Percentiles rank a stretch among this genome's conserved stretches.
These are phyloP conservation scores for Cyprinodon brontotheroides DNA, from an alignment of 2,113 vertebrate genomes.

Conservation along the genomic window DNA sequence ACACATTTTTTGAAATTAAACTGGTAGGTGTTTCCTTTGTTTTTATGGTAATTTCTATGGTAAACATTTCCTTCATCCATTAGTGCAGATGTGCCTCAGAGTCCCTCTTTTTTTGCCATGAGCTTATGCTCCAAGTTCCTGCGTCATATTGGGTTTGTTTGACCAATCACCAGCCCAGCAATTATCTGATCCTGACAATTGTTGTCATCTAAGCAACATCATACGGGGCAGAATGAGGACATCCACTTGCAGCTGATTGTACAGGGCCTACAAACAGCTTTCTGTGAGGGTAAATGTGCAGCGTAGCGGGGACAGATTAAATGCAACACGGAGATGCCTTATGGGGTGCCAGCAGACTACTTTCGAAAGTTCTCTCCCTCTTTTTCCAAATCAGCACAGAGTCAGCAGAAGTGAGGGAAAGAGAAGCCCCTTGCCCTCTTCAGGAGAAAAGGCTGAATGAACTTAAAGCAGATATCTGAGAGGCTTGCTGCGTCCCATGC, in stretches of 20 bases:
- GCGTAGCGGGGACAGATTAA: constrained; percentile 1
- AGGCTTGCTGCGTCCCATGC: constrained; percentile 25
- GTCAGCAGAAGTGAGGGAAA: constrained; percentile 68
- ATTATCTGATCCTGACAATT: constrained; percentile 41
- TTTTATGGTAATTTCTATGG: not conserved
- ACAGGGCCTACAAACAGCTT: constrained; percentile 51
- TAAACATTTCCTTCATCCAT: constrained; percentile 6
- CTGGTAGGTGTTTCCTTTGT: not conserved
- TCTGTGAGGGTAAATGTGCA: constrained; percentile 11
- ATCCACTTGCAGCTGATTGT: constrained; percentile 65
- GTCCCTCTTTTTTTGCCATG: constrained; percentile 6
- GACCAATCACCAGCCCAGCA: constrained; percentile 24
- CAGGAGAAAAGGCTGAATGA: constrained; percentile 62
- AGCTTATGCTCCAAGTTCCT: constrained; percentile 13
- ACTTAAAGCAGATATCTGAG: constrained; percentile 67
- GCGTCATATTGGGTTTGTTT: constrained; percentile 41
- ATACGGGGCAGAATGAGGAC: constrained; percentile 49
- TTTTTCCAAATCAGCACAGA: constrained; percentile 59
- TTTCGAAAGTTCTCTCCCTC: constrained; percentile 37
- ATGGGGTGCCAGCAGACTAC: constrained; percentile 28
- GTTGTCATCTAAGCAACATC: constrained; percentile 46
- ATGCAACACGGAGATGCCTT: constrained; percentile 19
- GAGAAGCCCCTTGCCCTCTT: constrained; percentile 46
- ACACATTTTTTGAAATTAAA: constrained; percentile 11
- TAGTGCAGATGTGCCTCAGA: constrained; percentile 16